Evolutionary conservation across 2,888 invertebrate species (phyloP).

Genomic region (Drosophila emarginata): DNA sequence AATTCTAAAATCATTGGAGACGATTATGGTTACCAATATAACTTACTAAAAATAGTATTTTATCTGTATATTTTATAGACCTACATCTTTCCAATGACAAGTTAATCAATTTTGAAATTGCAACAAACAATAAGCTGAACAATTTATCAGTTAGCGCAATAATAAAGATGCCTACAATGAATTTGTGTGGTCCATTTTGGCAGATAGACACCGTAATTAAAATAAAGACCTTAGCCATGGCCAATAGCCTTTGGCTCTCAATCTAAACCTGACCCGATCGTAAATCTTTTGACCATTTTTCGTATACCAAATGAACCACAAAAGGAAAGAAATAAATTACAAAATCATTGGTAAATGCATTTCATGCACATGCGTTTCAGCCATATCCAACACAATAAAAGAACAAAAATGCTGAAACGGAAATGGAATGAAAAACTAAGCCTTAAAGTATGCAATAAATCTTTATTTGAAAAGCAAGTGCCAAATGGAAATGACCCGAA

Average conservation of each 20-base stretch:
- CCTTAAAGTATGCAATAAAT: constrained; percentile 48
- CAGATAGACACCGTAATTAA: background rate
- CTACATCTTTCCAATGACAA: background rate
- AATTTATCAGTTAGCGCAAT: background rate
- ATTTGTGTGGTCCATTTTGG: background rate
- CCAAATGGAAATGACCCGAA: constrained; percentile 10
- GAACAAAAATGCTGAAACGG: constrained; percentile 6
- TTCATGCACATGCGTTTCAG: constrained; percentile 36
- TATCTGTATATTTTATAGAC: background rate
- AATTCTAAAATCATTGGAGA: no score
- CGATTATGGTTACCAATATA: no score
- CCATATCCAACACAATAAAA: background rate
- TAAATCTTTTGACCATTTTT: constrained; percentile 38
- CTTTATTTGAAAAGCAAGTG: constrained; percentile 24
- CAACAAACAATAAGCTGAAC: background rate
- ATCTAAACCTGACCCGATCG: constrained; percentile 13
- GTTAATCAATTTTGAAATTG: background rate
- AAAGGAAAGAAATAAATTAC: constrained; percentile 41
- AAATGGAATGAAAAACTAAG: constrained; percentile 20
- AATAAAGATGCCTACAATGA: background rate
- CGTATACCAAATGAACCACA: constrained; percentile 34
- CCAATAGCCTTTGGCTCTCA: background rate
- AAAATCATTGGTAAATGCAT: constrained; percentile 39
- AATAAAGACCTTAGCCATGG: background rate
- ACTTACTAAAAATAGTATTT: background rate